These are phyloP conservation scores for Psittacus erithacus DNA, from an alignment of 2,113 vertebrate genomes.

Conservation along the genomic window DNA sequence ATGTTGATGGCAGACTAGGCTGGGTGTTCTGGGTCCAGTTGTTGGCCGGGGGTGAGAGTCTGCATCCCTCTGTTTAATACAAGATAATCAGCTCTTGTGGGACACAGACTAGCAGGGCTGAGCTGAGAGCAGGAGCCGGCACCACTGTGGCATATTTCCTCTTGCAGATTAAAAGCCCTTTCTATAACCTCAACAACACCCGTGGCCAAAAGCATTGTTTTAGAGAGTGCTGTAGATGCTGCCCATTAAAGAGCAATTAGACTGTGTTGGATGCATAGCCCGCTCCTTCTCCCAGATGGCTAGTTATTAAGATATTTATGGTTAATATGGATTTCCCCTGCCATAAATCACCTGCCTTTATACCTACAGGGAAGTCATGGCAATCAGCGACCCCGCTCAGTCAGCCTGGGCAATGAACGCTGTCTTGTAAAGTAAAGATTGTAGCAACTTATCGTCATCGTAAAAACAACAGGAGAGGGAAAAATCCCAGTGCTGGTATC, in stretches of 20 bases:
- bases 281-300: background rate
- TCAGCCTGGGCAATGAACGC: background rate
- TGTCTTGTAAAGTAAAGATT: slow-evolving; percentile 50
- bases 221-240: background rate
- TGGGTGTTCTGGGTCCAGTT: accelerated
- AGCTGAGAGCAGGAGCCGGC: background rate
- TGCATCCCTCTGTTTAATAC: background rate
- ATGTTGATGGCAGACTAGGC: background rate
- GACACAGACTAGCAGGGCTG: background rate
- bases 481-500: slow-evolving; percentile 41
- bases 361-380: slow-evolving; percentile 57
- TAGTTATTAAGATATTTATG: slow-evolving; percentile 65
- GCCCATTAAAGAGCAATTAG: slow-evolving; percentile 58
- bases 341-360: slow-evolving; percentile 40
- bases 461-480: slow-evolving; percentile 61
- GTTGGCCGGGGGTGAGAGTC: background rate
- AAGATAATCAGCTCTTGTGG: background rate
- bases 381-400: slow-evolving; percentile 21
- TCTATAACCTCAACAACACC: slow-evolving; percentile 15
- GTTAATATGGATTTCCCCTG: slow-evolving; percentile 62
- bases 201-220: slow-evolving; percentile 14
- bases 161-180: slow-evolving; percentile 9
- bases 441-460: slow-evolving; percentile 12
- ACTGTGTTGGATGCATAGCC: background rate
- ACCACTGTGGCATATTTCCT: background rate